Percentiles rank a stretch among this genome's conserved stretches.
Evolutionary conservation across 2,113 vertebrate species (phyloP).

Genomic region (Nanorana parkeri): DNA sequence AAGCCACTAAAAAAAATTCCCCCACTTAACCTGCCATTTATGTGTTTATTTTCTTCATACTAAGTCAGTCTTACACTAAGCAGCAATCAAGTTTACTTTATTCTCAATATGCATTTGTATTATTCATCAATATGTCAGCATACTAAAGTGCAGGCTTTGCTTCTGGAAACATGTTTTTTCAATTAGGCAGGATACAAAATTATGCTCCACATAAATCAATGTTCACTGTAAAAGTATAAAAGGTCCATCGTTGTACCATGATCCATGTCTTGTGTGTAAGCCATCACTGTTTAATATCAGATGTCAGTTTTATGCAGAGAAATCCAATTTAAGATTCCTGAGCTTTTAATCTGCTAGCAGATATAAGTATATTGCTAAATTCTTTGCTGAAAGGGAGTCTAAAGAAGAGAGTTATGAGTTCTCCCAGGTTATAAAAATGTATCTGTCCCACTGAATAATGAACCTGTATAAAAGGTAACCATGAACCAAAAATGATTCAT

Average conservation of each 20-base stretch:
- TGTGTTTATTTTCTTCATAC: too few species aligned
- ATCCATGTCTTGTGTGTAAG: conserved; percentile 26
- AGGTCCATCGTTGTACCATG: conserved; percentile 14
- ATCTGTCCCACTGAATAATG: conserved; percentile 33
- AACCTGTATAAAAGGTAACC: conserved; percentile 25
- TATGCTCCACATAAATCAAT: not conserved
- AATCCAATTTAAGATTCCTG: conserved; percentile 32
- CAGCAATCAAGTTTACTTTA: too few species aligned
- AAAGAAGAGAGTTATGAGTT: conserved; percentile 28
- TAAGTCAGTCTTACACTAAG: too few species aligned
- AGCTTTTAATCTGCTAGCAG: conserved; percentile 41
- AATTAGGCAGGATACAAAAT: not conserved
- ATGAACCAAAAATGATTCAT: conserved; percentile 20
- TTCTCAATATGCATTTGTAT: not conserved
- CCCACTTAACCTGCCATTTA: too few species aligned
- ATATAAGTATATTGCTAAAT: conserved; percentile 41
- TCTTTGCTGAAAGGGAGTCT: conserved; percentile 44
- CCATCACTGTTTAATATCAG: conserved; percentile 42
- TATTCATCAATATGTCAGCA: not conserved
- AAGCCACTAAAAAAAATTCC: too few species aligned
- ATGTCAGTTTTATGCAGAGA: conserved; percentile 37
- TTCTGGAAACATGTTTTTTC: conserved; percentile 4
- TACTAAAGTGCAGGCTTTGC: too few species aligned
- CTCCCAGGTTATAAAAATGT: conserved; percentile 29
- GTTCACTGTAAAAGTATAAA: conserved; percentile 11